Evolutionary conservation across 2,113 vertebrate genomes (phyloP).

Genomic region (Hemicordylus capensis): DNA sequence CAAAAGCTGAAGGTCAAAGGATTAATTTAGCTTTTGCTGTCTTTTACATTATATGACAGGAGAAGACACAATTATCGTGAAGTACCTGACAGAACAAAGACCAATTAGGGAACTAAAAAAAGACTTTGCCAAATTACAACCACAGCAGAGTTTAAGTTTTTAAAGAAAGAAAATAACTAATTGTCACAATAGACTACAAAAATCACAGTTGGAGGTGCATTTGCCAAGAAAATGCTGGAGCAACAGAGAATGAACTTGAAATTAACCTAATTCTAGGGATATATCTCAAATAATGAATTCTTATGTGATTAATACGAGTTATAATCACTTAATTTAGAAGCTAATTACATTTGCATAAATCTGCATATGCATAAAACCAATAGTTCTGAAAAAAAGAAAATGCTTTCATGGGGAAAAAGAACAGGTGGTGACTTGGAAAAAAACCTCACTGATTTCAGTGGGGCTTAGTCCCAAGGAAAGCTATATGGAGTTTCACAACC

Average conservation of each 20-base stretch:
- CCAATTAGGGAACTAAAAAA: not conserved
- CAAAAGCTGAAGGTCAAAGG: constrained; percentile 26
- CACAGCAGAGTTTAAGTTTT: not conserved
- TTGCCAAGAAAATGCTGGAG: not conserved
- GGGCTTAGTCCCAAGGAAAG: not conserved
- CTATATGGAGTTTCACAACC: not conserved
- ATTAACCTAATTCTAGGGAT: not conserved
- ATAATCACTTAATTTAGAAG: not conserved
- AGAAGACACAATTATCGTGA: constrained; percentile 12
- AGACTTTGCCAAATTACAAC: constrained; percentile 1
- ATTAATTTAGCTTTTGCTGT: constrained; percentile 23
- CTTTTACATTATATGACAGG: constrained; percentile 10
- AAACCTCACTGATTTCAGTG: too few species aligned
- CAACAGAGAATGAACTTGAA: not conserved
- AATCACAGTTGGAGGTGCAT: not conserved
- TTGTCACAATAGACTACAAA: not conserved
- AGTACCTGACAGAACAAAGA: constrained; percentile 21
- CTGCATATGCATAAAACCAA: not conserved
- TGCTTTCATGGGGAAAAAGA: too few species aligned
- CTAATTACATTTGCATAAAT: not conserved
- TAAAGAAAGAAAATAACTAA: not conserved
- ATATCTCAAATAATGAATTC: not conserved
- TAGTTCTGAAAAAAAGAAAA: not conserved
- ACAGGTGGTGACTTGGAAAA: not conserved
- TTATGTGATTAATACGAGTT: not conserved